phyloP scores from a whole-genome alignment of 2,888 invertebrate species.

The Polymixis flavicincta region DNA sequence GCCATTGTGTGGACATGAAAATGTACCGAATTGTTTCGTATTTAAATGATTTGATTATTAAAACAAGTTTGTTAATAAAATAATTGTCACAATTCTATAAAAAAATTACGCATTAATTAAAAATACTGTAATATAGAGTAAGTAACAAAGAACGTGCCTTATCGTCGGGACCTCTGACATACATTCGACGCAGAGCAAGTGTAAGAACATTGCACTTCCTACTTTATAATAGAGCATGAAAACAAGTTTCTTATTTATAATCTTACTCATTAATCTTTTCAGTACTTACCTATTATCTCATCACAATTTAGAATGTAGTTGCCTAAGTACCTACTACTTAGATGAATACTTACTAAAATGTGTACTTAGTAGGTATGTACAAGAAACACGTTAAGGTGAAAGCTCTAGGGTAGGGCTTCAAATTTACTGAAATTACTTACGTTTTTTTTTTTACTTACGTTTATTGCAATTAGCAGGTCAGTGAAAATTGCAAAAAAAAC shows the following conservation, averaged over 20 bases:
- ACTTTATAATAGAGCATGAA: constrained; percentile 73
- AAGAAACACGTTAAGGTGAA: too few species aligned
- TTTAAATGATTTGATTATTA: not conserved
- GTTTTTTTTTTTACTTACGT: too few species aligned
- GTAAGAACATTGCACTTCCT: constrained; percentile 81
- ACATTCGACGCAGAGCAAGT: constrained; percentile 77
- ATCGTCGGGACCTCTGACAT: constrained; percentile 84
- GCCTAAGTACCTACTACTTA: not conserved
- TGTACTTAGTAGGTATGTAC: too few species aligned
- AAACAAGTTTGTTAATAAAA: not conserved
- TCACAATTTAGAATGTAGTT: not conserved
- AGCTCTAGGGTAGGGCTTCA: too few species aligned
- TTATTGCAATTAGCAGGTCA: too few species aligned
- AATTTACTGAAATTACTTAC: too few species aligned
- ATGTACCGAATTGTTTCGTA: not conserved
- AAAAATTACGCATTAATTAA: constrained; percentile 59
- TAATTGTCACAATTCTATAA: constrained; percentile 14
- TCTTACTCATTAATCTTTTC: constrained; percentile 28
- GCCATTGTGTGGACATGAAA: not conserved
- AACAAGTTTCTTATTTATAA: constrained; percentile 63
- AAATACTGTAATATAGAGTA: constrained; percentile 69
- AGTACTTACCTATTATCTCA: constrained; percentile 18
- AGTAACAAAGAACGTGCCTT: constrained; percentile 83
- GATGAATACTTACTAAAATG: not conserved
- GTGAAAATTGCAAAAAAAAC: too few species aligned